Conservation (phyloP, 1,140 invertebrate genomes). For the Battus philenor region DNA sequence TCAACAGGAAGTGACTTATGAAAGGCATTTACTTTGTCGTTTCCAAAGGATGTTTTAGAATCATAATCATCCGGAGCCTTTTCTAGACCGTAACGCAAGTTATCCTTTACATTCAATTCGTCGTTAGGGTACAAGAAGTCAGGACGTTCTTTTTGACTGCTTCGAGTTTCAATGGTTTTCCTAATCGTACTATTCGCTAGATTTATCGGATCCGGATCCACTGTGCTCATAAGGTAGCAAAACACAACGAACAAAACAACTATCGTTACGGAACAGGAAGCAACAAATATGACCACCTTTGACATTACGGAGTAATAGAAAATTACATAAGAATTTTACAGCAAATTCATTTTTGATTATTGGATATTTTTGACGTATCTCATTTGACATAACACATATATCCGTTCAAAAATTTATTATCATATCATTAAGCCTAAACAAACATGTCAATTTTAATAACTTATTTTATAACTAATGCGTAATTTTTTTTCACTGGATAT, state of each 20-base stretch:
- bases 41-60: background rate
- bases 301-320: conserved; percentile 18
- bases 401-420: conserved; percentile 9
- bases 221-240: conserved; percentile 30
- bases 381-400: background rate
- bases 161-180: too few relatives aligned
- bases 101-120: conserved; percentile 18
- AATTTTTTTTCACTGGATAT: too few relatives aligned
- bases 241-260: conserved; percentile 27
- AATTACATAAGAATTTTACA: conserved; percentile 3
- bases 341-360: background rate
- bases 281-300: conserved; percentile 19
- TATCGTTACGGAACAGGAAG: conserved; percentile 19
- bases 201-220: conserved; percentile 26
- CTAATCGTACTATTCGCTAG: background rate
- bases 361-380: conserved; percentile 1
- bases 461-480: too few relatives aligned
- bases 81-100: conserved; percentile 27
- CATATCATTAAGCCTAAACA: too few relatives aligned
- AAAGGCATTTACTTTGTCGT: background rate
- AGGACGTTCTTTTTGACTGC: too few relatives aligned
- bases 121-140: conserved; percentile 19
- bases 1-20: background rate
- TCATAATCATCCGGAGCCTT: conserved; percentile 19
- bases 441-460: too few relatives aligned